These are phyloP conservation scores for Sweltsa coloradensis DNA, from an alignment of 1,140 invertebrate species.

Conservation along the genomic window DNA sequence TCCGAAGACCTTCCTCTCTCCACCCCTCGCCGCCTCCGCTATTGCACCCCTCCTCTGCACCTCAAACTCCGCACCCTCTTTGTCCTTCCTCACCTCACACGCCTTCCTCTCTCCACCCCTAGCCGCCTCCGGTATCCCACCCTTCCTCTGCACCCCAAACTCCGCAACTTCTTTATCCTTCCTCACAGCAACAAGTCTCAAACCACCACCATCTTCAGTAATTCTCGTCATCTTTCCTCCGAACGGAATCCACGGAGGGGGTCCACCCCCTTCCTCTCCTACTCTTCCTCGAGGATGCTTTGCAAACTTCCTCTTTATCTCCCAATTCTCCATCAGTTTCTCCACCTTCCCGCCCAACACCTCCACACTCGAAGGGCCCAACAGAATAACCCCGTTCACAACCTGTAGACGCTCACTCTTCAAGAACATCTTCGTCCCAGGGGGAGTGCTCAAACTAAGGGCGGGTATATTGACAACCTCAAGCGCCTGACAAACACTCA, in stretches of 20 bases:
- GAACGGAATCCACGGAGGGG: constrained; percentile 86
- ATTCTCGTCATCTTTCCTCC: constrained; percentile 59
- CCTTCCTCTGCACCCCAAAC: too few species aligned
- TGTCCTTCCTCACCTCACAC: constrained; percentile 18
- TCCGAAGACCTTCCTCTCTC: constrained; percentile 44
- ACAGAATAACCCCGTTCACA: constrained; percentile 57
- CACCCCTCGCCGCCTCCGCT: constrained; percentile 66
- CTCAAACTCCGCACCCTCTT: constrained; percentile 69
- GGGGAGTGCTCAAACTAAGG: constrained; percentile 56
- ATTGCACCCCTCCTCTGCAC: constrained; percentile 73
- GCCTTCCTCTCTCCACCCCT: too few species aligned
- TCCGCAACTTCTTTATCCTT: too few species aligned
- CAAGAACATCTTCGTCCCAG: constrained; percentile 57
- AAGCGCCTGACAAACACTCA: constrained; percentile 58
- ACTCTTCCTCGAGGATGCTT: constrained; percentile 44
- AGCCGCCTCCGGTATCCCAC: too few species aligned
- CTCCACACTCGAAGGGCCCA: constrained; percentile 49
- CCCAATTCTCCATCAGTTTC: constrained; percentile 80
- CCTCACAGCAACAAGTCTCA: too few species aligned
- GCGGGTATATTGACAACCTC: constrained; percentile 53
- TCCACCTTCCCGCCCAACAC: constrained; percentile 70
- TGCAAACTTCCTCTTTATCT: constrained; percentile 64
- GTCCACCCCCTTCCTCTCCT: constrained; percentile 55
- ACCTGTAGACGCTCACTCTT: constrained; percentile 35
- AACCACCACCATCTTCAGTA: too few species aligned